phyloP scores from a whole-genome alignment of 2,888 invertebrate species.

The Branchellion lobata region DNA sequence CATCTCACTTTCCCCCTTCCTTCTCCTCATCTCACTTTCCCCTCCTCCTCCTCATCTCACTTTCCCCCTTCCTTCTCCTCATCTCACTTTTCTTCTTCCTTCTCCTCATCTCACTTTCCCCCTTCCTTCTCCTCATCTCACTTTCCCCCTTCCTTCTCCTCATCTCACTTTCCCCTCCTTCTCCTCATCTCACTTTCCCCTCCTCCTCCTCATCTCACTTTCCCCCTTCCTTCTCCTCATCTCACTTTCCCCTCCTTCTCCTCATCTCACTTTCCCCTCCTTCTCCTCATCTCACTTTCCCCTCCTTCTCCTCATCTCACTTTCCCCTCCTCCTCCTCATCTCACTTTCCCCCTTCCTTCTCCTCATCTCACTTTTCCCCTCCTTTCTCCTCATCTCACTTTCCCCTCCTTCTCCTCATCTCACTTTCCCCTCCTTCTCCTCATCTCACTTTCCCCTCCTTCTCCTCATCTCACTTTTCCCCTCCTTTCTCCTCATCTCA shows the following conservation, averaged over 20 bases:
- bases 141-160: too few species aligned
- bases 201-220: neutral
- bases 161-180: neutral
- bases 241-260: neutral
- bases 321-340: neutral
- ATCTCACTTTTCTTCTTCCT: neutral
- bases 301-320: neutral
- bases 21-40: neutral
- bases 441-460: neutral
- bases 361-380: neutral
- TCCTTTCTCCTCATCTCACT: neutral
- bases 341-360: neutral
- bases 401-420: neutral
- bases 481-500: conserved; percentile 54
- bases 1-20: too few species aligned
- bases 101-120: neutral
- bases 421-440: too few species aligned
- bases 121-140: neutral
- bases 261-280: neutral
- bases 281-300: too few species aligned
- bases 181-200: neutral
- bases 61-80: neutral
- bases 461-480: neutral
- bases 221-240: too few species aligned
- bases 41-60: neutral